phyloP scores from a whole-genome alignment of 2,888 invertebrate genomes.

The Mactromeris polynyma region DNA sequence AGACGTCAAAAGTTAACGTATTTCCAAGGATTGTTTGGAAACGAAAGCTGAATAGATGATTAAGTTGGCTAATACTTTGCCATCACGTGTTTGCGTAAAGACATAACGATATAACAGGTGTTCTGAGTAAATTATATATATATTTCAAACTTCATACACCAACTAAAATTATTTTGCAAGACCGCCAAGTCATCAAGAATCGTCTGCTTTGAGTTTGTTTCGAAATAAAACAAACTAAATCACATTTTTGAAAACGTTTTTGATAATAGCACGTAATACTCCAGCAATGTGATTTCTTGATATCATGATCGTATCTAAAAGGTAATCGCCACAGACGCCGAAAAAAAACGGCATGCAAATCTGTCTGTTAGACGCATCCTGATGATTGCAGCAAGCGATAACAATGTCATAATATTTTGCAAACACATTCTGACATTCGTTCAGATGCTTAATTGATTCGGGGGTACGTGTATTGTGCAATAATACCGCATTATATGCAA shows the following conservation, averaged over 20 bases:
- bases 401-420: neutral
- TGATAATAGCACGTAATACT: too few species aligned
- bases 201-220: neutral
- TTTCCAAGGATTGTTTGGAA: neutral
- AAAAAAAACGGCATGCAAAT: neutral
- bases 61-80: neutral
- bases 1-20: neutral
- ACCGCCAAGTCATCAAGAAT: neutral
- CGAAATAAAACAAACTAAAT: neutral
- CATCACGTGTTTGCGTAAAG: neutral
- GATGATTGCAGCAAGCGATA: neutral
- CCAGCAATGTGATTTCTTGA: neutral
- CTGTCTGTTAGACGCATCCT: neutral
- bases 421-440: neutral
- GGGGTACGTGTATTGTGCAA: neutral
- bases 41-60: neutral
- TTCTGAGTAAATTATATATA: neutral
- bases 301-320: neutral
- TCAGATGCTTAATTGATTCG: neutral
- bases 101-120: neutral
- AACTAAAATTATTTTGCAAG: neutral
- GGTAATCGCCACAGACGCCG: neutral
- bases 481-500: neutral
- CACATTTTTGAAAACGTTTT: neutral
- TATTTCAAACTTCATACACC: neutral